phyloP scores from a whole-genome alignment of 2,888 invertebrate species.

The Habrosyne pyritoides region DNA sequence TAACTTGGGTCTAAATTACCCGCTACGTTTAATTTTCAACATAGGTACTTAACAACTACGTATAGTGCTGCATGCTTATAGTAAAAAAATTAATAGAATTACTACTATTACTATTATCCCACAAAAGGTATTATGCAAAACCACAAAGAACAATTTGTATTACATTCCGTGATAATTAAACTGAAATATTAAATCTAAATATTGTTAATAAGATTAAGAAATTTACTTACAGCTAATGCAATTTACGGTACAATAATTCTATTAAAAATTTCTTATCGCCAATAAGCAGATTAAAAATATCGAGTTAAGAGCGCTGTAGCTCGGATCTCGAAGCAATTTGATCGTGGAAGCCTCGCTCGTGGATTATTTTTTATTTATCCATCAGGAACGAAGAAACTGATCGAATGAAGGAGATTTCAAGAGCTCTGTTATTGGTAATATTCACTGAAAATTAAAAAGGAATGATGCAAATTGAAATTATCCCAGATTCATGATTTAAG shows the following conservation, averaged over 20 bases:
- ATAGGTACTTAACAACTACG: too few relatives aligned
- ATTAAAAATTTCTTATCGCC: conserved; percentile 2
- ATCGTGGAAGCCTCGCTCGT: not conserved
- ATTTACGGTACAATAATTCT: not conserved
- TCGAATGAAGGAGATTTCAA: not conserved
- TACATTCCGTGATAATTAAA: too few relatives aligned
- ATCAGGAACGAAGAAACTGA: not conserved
- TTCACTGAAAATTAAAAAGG: not conserved
- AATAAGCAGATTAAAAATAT: conserved; percentile 8
- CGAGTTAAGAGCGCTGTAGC: not conserved
- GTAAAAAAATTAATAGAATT: too few relatives aligned
- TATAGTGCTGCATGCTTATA: too few relatives aligned
- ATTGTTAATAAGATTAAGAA: not conserved
- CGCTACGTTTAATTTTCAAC: conserved; percentile 1
- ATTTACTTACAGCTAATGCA: not conserved
- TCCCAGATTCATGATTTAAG: too few relatives aligned
- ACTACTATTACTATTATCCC: too few relatives aligned
- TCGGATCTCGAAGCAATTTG: conserved; percentile 5
- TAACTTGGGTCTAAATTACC: conserved; percentile 16
- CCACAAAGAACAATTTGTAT: too few relatives aligned
- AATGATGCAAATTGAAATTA: not conserved
- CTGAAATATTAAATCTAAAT: too few relatives aligned
- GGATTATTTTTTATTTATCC: conserved; percentile 10
- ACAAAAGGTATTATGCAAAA: too few relatives aligned
- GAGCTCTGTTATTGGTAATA: not conserved